phyloP scores from a whole-genome alignment of 1,140 invertebrate species.

The Drosophila arizonae region DNA sequence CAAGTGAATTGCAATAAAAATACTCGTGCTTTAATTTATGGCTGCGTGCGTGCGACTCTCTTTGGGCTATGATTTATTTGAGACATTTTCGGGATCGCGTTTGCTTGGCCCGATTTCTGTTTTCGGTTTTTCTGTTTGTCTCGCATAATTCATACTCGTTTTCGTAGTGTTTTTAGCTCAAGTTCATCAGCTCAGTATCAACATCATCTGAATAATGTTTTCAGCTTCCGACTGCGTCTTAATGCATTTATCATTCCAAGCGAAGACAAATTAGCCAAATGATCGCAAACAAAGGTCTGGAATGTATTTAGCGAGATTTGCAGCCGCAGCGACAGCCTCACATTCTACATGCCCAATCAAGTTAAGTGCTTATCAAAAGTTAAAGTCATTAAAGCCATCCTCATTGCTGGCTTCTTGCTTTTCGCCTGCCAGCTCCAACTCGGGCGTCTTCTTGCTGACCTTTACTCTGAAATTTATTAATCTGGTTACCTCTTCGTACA shows the following conservation, averaged over 20 bases:
- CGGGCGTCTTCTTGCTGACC: slow-evolving; percentile 21
- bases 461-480: slow-evolving; percentile 51
- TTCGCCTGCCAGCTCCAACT: not conserved
- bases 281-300: too few species aligned
- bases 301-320: too few species aligned
- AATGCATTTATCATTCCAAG: not conserved
- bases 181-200: slow-evolving; percentile 51
- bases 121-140: slow-evolving; percentile 32
- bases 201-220: slow-evolving; percentile 3
- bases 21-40: slow-evolving; percentile 68
- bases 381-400: not conserved
- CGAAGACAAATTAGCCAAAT: not conserved
- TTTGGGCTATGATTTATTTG: slow-evolving; percentile 64
- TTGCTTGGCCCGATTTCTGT: slow-evolving; percentile 26
- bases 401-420: not conserved
- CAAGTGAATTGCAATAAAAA: slow-evolving; percentile 72
- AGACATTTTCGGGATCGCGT: slow-evolving; percentile 41
- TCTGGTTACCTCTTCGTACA: slow-evolving; percentile 66
- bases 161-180: slow-evolving; percentile 59
- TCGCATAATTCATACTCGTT: slow-evolving; percentile 64
- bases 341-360: too few species aligned
- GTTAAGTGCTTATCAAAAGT: too few species aligned
- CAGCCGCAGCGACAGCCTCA: too few species aligned
- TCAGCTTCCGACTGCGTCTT: not conserved
- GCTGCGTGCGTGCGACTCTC: slow-evolving; percentile 25